Percentiles rank a stretch among this genome's conserved stretches.
Conservation (phyloP, 2,113 vertebrate species). For the Rana temporaria region DNA sequence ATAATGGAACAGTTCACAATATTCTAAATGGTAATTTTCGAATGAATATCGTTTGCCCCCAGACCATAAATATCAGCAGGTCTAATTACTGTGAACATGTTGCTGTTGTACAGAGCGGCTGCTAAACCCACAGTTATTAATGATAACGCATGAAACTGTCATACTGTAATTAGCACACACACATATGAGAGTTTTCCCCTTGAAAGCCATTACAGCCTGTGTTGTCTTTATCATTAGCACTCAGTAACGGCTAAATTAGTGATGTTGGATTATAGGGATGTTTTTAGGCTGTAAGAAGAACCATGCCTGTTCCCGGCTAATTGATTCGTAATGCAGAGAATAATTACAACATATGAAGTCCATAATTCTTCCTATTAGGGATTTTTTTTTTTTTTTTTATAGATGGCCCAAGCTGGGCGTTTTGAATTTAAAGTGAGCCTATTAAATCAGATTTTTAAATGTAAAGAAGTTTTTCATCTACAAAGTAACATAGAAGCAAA, state of each 20-base stretch:
- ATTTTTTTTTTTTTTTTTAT: background rate
- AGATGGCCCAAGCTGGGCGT: background rate
- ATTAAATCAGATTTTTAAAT: too few species aligned
- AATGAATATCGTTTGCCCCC: constrained; percentile 29
- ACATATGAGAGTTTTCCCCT: constrained; percentile 33
- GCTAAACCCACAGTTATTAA: constrained; percentile 24
- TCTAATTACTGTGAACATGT: constrained; percentile 38
- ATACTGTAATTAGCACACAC: constrained; percentile 46
- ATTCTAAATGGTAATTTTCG: constrained; percentile 27
- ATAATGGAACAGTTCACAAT: constrained; percentile 2
- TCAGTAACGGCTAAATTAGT: constrained; percentile 20
- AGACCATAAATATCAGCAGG: constrained; percentile 34
- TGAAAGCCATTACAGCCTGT: constrained; percentile 33
- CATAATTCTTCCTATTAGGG: background rate
- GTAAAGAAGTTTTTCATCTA: too few species aligned
- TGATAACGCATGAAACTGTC: constrained; percentile 28
- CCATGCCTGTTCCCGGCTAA: constrained; percentile 18
- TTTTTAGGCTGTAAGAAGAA: background rate
- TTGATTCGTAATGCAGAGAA: background rate
- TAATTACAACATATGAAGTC: background rate
- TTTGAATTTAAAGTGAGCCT: too few species aligned
- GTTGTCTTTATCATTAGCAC: constrained; percentile 42
- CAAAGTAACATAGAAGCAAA: too few species aligned
- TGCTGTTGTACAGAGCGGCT: constrained; percentile 22
- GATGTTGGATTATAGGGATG: background rate